phyloP scores from a whole-genome alignment of 2,113 vertebrate species.

The Tetraodon nigroviridis region DNA sequence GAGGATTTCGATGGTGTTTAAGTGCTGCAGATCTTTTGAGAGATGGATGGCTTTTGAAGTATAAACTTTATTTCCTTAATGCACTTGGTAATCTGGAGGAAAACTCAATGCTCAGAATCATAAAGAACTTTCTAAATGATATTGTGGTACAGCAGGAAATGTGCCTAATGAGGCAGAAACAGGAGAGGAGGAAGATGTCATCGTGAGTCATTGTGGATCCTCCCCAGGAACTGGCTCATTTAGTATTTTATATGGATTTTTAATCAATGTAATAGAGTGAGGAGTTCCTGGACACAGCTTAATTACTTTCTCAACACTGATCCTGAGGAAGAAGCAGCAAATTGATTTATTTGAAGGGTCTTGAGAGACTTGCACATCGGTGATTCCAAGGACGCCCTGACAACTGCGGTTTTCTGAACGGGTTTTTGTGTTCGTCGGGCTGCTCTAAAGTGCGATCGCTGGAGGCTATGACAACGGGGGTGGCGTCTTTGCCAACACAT shows the following conservation, averaged over 20 bases:
- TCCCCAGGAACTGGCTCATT: conserved; percentile 43
- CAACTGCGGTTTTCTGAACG: too few relatives aligned
- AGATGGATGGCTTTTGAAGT: too few relatives aligned
- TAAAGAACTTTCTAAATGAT: neutral
- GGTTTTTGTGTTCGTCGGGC: too few relatives aligned
- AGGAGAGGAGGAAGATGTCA: conserved; percentile 4
- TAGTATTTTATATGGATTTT: conserved; percentile 46
- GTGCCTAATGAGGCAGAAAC: conserved; percentile 10
- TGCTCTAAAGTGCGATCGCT: too few relatives aligned
- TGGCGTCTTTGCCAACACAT: too few relatives aligned
- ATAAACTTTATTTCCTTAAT: neutral
- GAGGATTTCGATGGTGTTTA: too few relatives aligned
- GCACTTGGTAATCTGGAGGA: neutral
- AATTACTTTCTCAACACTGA: conserved; percentile 58
- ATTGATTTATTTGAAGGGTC: conserved; percentile 50
- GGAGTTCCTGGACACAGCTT: conserved; percentile 56
- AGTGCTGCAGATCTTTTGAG: too few relatives aligned
- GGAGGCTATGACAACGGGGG: too few relatives aligned
- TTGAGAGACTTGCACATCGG: conserved; percentile 29
- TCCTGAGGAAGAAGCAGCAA: conserved; percentile 41
- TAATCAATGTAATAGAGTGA: conserved; percentile 58
- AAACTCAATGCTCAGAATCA: conserved; percentile 1
- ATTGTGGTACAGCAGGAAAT: conserved; percentile 11
- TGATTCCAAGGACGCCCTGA: neutral
- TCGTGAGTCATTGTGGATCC: conserved; percentile 5